Base-by-base conservation (phyloP, 1,140 invertebrate species). In the Notospermus geniculatus region DNA sequence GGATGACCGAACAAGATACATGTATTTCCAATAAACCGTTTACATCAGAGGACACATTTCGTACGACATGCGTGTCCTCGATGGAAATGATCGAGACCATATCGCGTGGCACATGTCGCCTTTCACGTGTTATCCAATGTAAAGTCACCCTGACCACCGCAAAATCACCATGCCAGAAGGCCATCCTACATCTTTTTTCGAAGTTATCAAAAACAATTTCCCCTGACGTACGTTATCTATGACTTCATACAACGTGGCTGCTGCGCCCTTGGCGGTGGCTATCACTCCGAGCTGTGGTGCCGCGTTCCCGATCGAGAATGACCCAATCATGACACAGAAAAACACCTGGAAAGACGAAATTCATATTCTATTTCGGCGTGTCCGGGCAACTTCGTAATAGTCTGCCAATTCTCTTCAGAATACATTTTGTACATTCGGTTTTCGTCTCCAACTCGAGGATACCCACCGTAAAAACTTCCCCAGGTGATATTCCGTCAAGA, bases 231-330 rank as follows among this genome's bases (percentile, higher is more conserved):
- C 78, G 57, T 77, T 61, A 62, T 73, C 59, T 36, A 69, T 61
- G 32, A 74, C 43, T 22, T 57, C 36, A 69, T 85, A 61, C 1
- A 68, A 23, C 9, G 17, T 45, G 29, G 28, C 68, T 13, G 61
- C 62, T 23, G 62, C 59, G 15, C 57, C 58, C 32, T 62, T 50
- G n/a, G 58, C 66, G 19, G 53, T 56, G 19, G 57, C 65, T 19
- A 67, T 50, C 17, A 28, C 85, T 69, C 90, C 88, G 1, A 92
- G 70, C 67, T 89, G 90, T 0, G 91, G 91, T 9, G 89, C 88
- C 1, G 91, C 87, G 68, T 92, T 85, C 39, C 90, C 87, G 7
- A 93, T 83, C 72, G 89, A 90, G 76, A 91, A 89, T 0, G 90
- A 89, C 1, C 89, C 91, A 66, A 87, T 87, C 39, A 95, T 81